Percentiles rank a stretch among this genome's conserved stretches.
These are phyloP conservation scores for Oncorhynchus tshawytscha DNA, from an alignment of 2,113 vertebrate species.

Conservation along the genomic window DNA sequence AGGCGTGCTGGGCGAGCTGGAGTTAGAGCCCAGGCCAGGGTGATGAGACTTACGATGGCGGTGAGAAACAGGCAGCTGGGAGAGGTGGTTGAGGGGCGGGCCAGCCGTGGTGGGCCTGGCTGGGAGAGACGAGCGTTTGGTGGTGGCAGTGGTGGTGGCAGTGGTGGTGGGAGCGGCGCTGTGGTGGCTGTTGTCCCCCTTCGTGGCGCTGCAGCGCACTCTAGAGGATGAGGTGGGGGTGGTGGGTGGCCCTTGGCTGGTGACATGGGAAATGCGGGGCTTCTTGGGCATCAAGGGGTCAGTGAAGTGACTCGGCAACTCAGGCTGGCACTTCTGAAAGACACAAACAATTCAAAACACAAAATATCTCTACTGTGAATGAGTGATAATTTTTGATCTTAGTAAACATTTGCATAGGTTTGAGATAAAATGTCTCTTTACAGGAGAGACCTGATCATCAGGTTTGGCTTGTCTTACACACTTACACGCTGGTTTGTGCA, in stretches of 20 bases:
- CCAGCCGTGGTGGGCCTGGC: conserved; percentile 33
- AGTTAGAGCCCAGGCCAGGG: conserved; percentile 76
- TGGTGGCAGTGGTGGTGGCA: conserved; percentile 33
- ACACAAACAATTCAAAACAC: background rate
- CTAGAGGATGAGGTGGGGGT: conserved; percentile 45
- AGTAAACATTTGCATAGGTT: too few species aligned
- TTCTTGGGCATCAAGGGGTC: conserved; percentile 83
- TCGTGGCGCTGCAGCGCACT: conserved; percentile 37
- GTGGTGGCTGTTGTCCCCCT: conserved; percentile 64
- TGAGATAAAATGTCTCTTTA: too few species aligned
- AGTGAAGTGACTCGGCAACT: conserved; percentile 69
- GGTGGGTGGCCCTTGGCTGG: conserved; percentile 62
- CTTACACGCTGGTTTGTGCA: too few species aligned
- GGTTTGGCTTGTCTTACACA: background rate
- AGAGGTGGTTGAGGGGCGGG: conserved; percentile 38
- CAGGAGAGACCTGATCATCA: background rate
- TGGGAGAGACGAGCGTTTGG: conserved; percentile 55
- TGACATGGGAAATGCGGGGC: conserved; percentile 82
- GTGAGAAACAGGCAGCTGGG: conserved; percentile 67
- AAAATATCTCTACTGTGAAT: background rate
- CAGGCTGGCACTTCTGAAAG: conserved; percentile 75
- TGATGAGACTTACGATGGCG: conserved; percentile 59
- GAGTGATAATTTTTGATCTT: background rate
- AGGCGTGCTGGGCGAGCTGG: conserved; percentile 84
- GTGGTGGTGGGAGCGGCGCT: conserved; percentile 23